These are phyloP conservation scores for Tonatia bakeri DNA, from an alignment of 2,113 vertebrate genomes.

Conservation along the genomic window DNA sequence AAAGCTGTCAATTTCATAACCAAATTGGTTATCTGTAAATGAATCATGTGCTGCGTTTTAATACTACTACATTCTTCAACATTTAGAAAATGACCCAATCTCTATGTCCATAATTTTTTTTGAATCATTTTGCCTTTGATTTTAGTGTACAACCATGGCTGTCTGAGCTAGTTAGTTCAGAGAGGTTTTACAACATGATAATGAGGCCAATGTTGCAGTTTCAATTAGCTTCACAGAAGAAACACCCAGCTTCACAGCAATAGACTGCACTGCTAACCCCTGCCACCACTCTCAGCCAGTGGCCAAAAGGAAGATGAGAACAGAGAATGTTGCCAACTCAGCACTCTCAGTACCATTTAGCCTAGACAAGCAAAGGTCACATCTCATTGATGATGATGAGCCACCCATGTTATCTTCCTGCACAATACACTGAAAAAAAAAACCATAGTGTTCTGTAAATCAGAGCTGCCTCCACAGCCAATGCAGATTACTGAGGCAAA, in stretches of 20 bases:
- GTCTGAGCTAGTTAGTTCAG: slow-evolving; percentile 62
- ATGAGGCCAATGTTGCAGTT: slow-evolving; percentile 65
- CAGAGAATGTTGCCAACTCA: slow-evolving; percentile 32
- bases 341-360: neutral
- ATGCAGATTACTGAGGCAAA: neutral
- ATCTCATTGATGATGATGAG: neutral
- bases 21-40: neutral
- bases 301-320: slow-evolving; percentile 37
- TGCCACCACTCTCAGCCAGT: slow-evolving; percentile 7
- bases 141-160: slow-evolving; percentile 35
- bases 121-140: slow-evolving; percentile 48
- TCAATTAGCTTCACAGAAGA: slow-evolving; percentile 64
- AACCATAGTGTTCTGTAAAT: neutral
- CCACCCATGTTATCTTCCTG: neutral
- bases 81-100: neutral
- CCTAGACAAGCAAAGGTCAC: slow-evolving; percentile 1
- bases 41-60: neutral
- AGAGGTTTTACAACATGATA: slow-evolving; percentile 44
- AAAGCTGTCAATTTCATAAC: neutral
- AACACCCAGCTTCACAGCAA: slow-evolving; percentile 27
- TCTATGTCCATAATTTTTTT: slow-evolving; percentile 22
- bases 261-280: slow-evolving; percentile 47
- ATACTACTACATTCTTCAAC: neutral
- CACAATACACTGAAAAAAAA: neutral
- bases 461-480: neutral